These are phyloP conservation scores for Helogale parvula DNA, from an alignment of 2,113 vertebrate species.

Conservation along the genomic window DNA sequence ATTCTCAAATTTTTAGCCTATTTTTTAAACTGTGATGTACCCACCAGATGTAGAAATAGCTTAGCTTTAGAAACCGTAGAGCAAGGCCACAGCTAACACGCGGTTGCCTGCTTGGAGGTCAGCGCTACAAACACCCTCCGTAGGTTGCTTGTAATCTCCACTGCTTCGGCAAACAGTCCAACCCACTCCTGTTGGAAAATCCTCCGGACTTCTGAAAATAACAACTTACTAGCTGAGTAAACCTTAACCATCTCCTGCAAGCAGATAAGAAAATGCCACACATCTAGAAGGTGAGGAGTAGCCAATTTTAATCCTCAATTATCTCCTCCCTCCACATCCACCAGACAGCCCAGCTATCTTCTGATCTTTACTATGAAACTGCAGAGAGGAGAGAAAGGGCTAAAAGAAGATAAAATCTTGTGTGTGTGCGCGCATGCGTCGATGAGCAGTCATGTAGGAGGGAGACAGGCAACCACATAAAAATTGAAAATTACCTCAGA, in stretches of 20 bases:
- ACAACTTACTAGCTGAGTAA: slow-evolving; percentile 45
- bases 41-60: slow-evolving; percentile 48
- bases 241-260: slow-evolving; percentile 55
- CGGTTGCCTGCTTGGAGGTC: background rate
- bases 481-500: slow-evolving; percentile 11
- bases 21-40: slow-evolving; percentile 54
- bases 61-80: slow-evolving; percentile 39
- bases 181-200: slow-evolving; percentile 47
- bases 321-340: slow-evolving; percentile 43
- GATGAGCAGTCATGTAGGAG: background rate
- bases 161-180: slow-evolving; percentile 52
- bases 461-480: background rate
- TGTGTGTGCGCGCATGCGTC: too few relatives aligned
- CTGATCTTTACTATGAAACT: slow-evolving; percentile 60
- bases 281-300: slow-evolving; percentile 3
- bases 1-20: slow-evolving; percentile 63
- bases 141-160: slow-evolving; percentile 44
- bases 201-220: slow-evolving; percentile 55
- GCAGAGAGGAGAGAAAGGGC: background rate
- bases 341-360: slow-evolving; percentile 31
- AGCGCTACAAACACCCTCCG: background rate
- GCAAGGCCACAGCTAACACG: background rate
- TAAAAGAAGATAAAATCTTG: slow-evolving; percentile 60
- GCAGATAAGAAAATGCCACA: slow-evolving; percentile 53
- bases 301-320: slow-evolving; percentile 58